phyloP scores from a whole-genome alignment of 2,888 invertebrate species.

The Conistra vaccinii region DNA sequence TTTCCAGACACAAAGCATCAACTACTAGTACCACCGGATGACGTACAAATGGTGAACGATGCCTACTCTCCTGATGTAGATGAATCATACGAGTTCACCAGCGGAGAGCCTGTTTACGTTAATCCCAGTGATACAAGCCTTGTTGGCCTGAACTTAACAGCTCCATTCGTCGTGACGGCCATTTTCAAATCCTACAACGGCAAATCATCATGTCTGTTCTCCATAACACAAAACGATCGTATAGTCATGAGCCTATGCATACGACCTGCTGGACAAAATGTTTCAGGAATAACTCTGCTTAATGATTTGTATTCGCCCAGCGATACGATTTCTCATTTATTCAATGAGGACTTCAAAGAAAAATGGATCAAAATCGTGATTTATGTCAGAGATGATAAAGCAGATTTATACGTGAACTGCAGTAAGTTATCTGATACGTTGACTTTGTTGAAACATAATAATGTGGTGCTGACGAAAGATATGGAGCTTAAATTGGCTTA shows the following conservation, averaged over 20 bases:
- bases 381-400: conserved; percentile 58
- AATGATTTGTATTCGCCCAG: conserved; percentile 28
- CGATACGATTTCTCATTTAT: conserved; percentile 18
- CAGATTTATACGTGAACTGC: conserved; percentile 67
- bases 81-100: conserved; percentile 21
- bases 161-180: conserved; percentile 76
- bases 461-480: conserved; percentile 18
- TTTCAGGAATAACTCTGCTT: conserved; percentile 59
- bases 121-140: background rate
- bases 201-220: conserved; percentile 75
- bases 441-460: background rate
- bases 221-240: conserved; percentile 68
- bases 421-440: background rate
- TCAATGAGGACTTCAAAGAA: conserved; percentile 25
- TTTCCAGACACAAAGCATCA: conserved; percentile 32
- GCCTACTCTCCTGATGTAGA: accelerated
- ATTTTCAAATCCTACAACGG: conserved; percentile 70
- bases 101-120: background rate
- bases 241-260: conserved; percentile 73
- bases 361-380: conserved; percentile 69
- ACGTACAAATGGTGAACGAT: accelerated
- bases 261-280: conserved; percentile 33
- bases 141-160: conserved; percentile 58
- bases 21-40: conserved; percentile 19
- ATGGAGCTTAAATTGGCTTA: conserved; percentile 38